Evolutionary conservation across 2,797 vertebrate species (phyloP).

Genomic region (Rhincodon typus): DNA sequence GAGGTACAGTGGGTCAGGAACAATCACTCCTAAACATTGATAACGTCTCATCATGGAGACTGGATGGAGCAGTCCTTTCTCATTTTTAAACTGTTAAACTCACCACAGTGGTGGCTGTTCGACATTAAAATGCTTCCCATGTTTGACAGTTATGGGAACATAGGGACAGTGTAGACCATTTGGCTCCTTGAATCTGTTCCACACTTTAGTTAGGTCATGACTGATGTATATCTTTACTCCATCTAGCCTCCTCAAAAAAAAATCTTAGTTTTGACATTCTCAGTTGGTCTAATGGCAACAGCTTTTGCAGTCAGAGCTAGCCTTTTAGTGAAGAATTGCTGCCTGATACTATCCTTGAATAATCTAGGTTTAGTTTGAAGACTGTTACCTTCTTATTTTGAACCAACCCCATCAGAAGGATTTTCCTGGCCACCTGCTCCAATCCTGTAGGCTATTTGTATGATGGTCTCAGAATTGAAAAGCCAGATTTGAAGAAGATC

Average conservation of each 20-base stretch:
- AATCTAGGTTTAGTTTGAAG: neutral
- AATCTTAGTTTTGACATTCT: neutral
- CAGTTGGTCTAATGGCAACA: neutral
- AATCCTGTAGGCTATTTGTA: neutral
- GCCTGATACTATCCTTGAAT: neutral
- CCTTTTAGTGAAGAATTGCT: neutral
- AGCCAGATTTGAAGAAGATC: neutral
- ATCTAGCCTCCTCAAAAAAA: neutral
- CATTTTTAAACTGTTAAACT: neutral
- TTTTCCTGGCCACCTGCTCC: neutral
- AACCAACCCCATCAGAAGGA: neutral
- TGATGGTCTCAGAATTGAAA: neutral
- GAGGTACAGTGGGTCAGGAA: neutral
- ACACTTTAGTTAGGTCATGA: neutral
- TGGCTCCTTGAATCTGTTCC: neutral
- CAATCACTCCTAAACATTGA: neutral
- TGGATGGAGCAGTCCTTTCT: neutral
- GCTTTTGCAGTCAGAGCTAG: neutral
- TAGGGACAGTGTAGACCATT: neutral
- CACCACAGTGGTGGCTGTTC: neutral
- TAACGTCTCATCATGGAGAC: neutral
- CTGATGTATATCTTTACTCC: neutral
- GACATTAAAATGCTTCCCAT: neutral
- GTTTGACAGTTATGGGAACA: neutral
- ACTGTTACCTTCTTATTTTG: neutral